Evolutionary conservation across 2,113 vertebrate genomes (phyloP).

Genomic region (Dasyprocta punctata): DNA sequence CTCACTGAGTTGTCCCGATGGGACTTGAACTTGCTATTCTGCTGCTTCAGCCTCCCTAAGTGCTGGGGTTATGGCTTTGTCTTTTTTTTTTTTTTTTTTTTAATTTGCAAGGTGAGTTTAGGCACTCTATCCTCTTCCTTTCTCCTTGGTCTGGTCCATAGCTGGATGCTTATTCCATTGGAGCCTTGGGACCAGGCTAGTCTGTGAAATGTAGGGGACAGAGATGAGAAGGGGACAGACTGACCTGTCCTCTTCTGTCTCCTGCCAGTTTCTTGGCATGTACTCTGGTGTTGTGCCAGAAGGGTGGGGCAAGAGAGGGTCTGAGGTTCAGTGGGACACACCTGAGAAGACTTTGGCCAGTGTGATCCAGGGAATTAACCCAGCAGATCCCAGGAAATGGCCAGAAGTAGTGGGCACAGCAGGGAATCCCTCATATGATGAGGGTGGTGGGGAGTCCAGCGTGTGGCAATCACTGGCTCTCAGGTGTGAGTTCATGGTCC

Average conservation of each 20-base stretch:
- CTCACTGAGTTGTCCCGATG: not conserved
- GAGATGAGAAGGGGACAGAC: not conserved
- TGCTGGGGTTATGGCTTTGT: not conserved
- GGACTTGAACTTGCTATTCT: not conserved
- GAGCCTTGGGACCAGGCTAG: not conserved
- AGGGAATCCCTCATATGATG: not conserved
- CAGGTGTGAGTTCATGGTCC: not conserved
- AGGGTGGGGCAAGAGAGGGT: constrained; percentile 47
- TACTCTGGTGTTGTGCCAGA: not conserved
- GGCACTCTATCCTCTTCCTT: not conserved
- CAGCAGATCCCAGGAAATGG: not conserved
- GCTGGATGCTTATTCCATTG: not conserved
- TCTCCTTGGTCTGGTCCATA: not conserved
- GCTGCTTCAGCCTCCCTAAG: not conserved
- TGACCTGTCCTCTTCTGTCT: not conserved
- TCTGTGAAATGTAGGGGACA: not conserved
- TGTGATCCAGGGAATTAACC: constrained; percentile 38
- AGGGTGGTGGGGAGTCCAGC: not conserved
- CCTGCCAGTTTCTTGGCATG: not conserved
- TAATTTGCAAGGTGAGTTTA: not conserved
- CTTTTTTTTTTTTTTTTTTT: no score
- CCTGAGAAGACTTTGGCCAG: constrained; percentile 72
- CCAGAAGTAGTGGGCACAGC: not conserved
- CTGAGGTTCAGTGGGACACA: constrained; percentile 72
- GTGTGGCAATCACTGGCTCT: not conserved